phyloP scores from a whole-genome alignment of 2,888 invertebrate genomes.

The Tenthredo distinguenda region DNA sequence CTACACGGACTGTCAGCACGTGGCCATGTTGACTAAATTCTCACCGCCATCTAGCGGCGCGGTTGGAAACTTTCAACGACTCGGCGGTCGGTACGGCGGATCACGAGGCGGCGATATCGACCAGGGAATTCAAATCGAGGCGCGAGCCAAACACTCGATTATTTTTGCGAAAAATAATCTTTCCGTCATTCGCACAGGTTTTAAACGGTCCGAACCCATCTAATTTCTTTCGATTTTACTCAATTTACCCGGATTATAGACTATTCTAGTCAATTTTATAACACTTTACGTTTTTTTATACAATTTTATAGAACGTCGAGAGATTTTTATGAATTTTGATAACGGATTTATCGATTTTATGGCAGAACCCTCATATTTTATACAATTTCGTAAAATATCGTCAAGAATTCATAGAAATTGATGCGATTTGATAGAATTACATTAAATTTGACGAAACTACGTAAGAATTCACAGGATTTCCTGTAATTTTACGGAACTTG shows the following conservation, averaged over 20 bases:
- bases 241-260: neutral
- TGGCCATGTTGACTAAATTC: conserved; percentile 74
- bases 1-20: conserved; percentile 62
- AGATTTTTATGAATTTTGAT: no score
- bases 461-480: no score
- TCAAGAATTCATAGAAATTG: no score
- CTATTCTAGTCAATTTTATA: neutral
- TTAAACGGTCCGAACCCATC: neutral
- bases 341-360: no score
- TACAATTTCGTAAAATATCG: no score
- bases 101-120: neutral
- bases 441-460: no score
- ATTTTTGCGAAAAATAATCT: neutral
- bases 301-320: neutral
- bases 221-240: neutral
- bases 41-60: conserved; percentile 62
- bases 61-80: neutral
- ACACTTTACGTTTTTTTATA: neutral
- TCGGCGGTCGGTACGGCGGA: neutral
- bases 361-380: no score
- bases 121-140: neutral
- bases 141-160: neutral
- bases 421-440: no score
- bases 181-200: neutral
- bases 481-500: no score